These are phyloP conservation scores for Phymanthus crucifer DNA, from an alignment of 92 coral and sea anemone species.

Conservation along the genomic window DNA sequence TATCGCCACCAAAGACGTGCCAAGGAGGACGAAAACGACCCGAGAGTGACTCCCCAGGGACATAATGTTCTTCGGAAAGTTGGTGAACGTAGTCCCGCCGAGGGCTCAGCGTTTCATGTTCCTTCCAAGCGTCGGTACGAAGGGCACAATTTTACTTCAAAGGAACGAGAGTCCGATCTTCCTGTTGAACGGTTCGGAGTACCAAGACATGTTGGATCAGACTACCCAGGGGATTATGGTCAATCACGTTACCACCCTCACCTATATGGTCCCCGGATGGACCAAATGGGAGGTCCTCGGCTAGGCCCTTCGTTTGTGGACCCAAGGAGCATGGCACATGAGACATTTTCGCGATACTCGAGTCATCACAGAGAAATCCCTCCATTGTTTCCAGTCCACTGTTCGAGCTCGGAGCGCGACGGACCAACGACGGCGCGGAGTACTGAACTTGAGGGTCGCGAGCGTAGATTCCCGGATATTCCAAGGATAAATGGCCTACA, in stretches of 20 bases:
- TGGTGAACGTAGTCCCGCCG: slow-evolving; percentile 55
- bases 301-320: slow-evolving; percentile 41
- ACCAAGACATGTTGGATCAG: slow-evolving; percentile 31
- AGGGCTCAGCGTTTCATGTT: slow-evolving; percentile 87
- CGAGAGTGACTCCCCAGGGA: slow-evolving; percentile 58
- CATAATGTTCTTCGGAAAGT: slow-evolving; percentile 61
- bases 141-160: slow-evolving; percentile 37
- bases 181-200: slow-evolving; percentile 51
- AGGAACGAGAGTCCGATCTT: slow-evolving; percentile 40
- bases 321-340: slow-evolving; percentile 36
- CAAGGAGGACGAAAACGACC: slow-evolving; percentile 44
- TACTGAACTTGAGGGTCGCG: slow-evolving; percentile 23
- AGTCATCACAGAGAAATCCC: slow-evolving; percentile 68
- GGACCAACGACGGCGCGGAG: slow-evolving; percentile 28
- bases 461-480: slow-evolving; percentile 25
- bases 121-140: slow-evolving; percentile 68
- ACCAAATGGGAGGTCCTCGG: slow-evolving; percentile 41
- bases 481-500: neutral
- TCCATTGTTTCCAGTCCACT: slow-evolving; percentile 70
- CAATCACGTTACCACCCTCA: slow-evolving; percentile 51
- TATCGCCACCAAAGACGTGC: slow-evolving; percentile 50
- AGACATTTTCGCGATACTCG: slow-evolving; percentile 48
- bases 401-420: slow-evolving; percentile 56
- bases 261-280: slow-evolving; percentile 48
- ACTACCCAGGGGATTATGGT: slow-evolving; percentile 43